Evolutionary conservation across 2,888 invertebrate species (phyloP), one percentile per base, ranked within the genome.

Genomic region (Rhaphigaster nebulosa): DNA sequence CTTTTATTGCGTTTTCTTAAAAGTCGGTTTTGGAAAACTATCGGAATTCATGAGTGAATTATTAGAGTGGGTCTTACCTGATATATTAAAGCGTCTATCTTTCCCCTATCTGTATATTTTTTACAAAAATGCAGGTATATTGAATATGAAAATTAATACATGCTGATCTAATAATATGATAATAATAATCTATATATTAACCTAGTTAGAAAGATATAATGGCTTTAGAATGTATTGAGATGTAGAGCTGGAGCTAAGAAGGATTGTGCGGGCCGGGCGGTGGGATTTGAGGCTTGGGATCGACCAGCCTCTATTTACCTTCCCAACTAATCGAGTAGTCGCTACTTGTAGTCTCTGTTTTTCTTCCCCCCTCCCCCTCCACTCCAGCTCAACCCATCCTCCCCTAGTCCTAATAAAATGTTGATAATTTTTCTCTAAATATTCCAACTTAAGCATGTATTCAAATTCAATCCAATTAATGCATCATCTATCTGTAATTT

Each of bases 291-390:
- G 84, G 41, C 18, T 84, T 26, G 84, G 84, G 84, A 84, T 84
- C 84, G 84, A 84, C 84, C 84, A n/a, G 84, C 13, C 45, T 84
- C 84, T 84, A 84, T 84, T 84, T 84, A 84, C 84, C 84, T 50
- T 84, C n/a, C 84, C 45, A 84, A 41, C 84, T 84, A 84, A 84
- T 84, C 84, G 84, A 84, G 84, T 84, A 84, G 84, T 84, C 84
- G 8, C 84, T 50, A 84, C 84, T 84, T 84, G 45, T 45, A 84
- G 84, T 13, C 84, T 84, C 84, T 84, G 84, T 84, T 84, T 84
- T 84, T 84, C 84, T 84, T 84, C 3, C 12, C 84, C 45, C 45
- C 26, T 26, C 29, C 76, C 38, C 76, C 8, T 23, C 15, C 23
- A 26, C 38, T 6, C 23, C n/a, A n/a, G n/a, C n/a, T n/a, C n/a